A percentile compares a stretch with the other conserved stretches of the same genome.
Evolutionary conservation across 1,140 invertebrate genomes (phyloP).

Genomic region (Centruroides sculpturatus): DNA sequence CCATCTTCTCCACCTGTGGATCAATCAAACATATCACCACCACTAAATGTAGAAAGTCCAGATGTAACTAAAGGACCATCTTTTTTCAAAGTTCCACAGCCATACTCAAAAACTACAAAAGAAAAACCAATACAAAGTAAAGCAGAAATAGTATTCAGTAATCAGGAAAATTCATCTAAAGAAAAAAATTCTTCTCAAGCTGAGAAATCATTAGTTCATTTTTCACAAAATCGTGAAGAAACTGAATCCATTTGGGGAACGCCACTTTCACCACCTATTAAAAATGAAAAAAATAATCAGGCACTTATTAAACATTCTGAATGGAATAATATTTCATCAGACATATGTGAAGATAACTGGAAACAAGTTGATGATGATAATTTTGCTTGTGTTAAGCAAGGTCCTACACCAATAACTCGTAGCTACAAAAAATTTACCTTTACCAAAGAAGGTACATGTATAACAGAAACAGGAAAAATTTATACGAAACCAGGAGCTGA

Average conservation of each 20-base stretch:
- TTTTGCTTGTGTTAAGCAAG: constrained; percentile 1
- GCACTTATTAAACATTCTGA: background rate
- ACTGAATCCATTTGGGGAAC: constrained; percentile 5
- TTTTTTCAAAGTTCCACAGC: constrained; percentile 13
- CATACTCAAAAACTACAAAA: constrained; percentile 10
- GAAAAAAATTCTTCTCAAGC: background rate
- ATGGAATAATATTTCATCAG: constrained; percentile 11
- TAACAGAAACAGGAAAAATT: constrained; percentile 22
- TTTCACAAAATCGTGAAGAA: background rate
- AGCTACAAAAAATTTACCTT: constrained; percentile 23
- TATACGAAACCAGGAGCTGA: constrained; percentile 18
- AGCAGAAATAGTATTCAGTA: constrained; percentile 13
- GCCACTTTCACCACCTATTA: background rate
- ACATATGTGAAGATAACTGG: constrained; percentile 11
- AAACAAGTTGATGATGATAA: constrained; percentile 13
- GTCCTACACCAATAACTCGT: constrained; percentile 18
- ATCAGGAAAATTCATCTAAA: constrained; percentile 4
- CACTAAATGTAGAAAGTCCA: constrained; percentile 1
- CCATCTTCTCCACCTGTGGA: background rate
- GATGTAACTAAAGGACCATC: constrained; percentile 4
- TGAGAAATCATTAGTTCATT: background rate
- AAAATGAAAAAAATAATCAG: background rate
- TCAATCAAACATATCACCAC: background rate
- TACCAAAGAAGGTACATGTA: constrained; percentile 22
- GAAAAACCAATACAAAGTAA: constrained; percentile 2